Evolutionary conservation across 2,888 invertebrate genomes (phyloP), one percentile per base, ranked within the genome.

Genomic region (Artemia sp.): DNA sequence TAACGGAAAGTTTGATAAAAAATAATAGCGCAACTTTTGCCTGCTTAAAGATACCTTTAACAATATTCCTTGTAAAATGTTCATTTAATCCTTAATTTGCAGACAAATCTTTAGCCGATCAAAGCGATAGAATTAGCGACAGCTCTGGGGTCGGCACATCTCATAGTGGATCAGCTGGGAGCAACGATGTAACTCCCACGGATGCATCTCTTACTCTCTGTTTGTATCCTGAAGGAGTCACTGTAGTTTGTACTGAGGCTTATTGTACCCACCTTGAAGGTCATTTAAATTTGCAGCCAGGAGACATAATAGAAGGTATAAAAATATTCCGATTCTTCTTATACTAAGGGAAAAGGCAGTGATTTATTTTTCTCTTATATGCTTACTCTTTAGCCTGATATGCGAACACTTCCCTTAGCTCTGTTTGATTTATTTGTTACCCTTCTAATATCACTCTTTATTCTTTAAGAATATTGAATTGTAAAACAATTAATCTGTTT

Each of bases 71-170:
- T 6, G 38, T 38, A 38, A 38, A 38, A 38, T 38, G 38, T 38
- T 38, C 38, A 38, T 38, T 38, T 38, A 6, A 38, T 38, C 38
- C 38, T 38, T 38, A 6, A 38, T 38, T 83, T 82, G 77, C 84
- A 92, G 92, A 92, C 84, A 92, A 92, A 82, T 90, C 90, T 79
- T 84, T 90, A 76, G 89, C 89, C 73, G 91, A 91, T 79, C 86
- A 89, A 74, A 90, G 90, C 80, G 91, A 92, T 82, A 89, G 90
- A 78, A 89, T 91, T 77, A 91, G 90, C 80, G 91, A 92, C 81
- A 92, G 91, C 76, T 90, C 90, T 74, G 92, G 92, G 72, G 91
- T 92, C 71, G 92, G 92, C 73, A 92, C 92, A 58, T 86, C 87
- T 75, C 90, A 88, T 69, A 91, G 76, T 52, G 76, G 77, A 12